These are phyloP conservation scores for Iselma pallidipennis DNA, from an alignment of 2,888 invertebrate species.

Conservation along the genomic window DNA sequence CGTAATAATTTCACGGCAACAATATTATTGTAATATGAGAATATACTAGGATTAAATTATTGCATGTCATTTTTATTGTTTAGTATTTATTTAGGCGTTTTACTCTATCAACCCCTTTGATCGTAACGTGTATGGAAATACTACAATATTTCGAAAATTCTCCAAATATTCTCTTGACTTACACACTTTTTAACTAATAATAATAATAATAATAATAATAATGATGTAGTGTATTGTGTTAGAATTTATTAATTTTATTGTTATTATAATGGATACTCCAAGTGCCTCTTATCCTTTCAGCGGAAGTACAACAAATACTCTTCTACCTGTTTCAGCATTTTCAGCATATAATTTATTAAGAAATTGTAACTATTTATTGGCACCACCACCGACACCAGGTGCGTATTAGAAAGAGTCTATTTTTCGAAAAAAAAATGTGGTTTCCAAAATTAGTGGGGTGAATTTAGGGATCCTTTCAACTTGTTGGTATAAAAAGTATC, in stretches of 20 bases:
- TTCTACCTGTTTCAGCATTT: constrained; percentile 56
- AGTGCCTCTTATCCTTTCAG: constrained; percentile 42
- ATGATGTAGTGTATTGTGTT: constrained; percentile 11
- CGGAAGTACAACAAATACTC: constrained; percentile 39
- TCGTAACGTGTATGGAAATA: not conserved
- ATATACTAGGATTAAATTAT: constrained; percentile 37
- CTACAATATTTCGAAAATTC: not conserved
- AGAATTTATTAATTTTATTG: constrained; percentile 9
- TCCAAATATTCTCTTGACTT: not conserved
- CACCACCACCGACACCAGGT: constrained; percentile 60
- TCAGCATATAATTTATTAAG: constrained; percentile 68
- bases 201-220: too few relatives aligned
- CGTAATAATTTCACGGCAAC: constrained; percentile 48
- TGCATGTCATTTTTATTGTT: constrained; percentile 37
- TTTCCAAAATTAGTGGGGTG: too few relatives aligned
- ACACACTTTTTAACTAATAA: not conserved
- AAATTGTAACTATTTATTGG: constrained; percentile 68
- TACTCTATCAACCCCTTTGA: constrained; percentile 5
- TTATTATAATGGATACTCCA: constrained; percentile 34
- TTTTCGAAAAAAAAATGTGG: not conserved
- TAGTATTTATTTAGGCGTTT: constrained; percentile 38
- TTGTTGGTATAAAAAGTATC: too few relatives aligned
- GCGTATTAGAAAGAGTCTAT: constrained; percentile 27
- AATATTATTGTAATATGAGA: constrained; percentile 38
- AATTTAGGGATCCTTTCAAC: too few relatives aligned